Percentiles rank a stretch among this genome's conserved stretches.
Evolutionary conservation across 2,113 vertebrate species (phyloP).

Genomic region (Scomber japonicus): DNA sequence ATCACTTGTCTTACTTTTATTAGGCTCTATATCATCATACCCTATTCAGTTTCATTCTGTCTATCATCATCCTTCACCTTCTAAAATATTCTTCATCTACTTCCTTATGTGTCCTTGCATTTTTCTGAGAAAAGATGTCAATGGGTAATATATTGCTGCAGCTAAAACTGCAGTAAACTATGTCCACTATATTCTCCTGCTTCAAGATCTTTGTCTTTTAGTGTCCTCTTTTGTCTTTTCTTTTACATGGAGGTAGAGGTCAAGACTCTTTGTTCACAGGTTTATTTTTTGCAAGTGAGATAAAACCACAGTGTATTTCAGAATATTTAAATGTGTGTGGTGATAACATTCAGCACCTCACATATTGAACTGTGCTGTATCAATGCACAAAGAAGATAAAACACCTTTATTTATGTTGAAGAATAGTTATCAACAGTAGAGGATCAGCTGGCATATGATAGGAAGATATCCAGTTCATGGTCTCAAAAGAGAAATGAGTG

Average conservation of each 20-base stretch:
- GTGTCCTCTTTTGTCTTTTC: slow-evolving; percentile 6
- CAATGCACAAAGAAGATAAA: not conserved
- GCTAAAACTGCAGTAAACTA: not conserved
- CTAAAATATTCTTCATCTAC: not conserved
- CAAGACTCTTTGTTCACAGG: slow-evolving; percentile 23
- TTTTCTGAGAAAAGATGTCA: not conserved
- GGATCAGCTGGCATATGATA: not conserved
- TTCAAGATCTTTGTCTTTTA: not conserved
- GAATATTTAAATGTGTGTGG: not conserved
- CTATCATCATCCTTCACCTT: not conserved
- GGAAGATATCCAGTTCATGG: not conserved
- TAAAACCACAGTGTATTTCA: slow-evolving; percentile 9
- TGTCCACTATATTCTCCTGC: not conserved
- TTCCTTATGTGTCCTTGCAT: slow-evolving; percentile 7
- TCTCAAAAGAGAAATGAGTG: not conserved
- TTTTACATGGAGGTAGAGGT: slow-evolving; percentile 20
- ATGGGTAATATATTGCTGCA: not conserved
- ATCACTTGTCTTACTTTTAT: not conserved
- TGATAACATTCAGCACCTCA: not conserved
- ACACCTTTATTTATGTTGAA: not conserved
- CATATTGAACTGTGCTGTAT: not conserved
- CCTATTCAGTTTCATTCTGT: not conserved
- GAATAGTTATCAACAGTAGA: no score
- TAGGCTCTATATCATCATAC: not conserved
- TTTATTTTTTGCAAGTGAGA: not conserved